Evolutionary conservation across 2,797 vertebrate species (phyloP).

Genomic region (Gallinago solitaria): DNA sequence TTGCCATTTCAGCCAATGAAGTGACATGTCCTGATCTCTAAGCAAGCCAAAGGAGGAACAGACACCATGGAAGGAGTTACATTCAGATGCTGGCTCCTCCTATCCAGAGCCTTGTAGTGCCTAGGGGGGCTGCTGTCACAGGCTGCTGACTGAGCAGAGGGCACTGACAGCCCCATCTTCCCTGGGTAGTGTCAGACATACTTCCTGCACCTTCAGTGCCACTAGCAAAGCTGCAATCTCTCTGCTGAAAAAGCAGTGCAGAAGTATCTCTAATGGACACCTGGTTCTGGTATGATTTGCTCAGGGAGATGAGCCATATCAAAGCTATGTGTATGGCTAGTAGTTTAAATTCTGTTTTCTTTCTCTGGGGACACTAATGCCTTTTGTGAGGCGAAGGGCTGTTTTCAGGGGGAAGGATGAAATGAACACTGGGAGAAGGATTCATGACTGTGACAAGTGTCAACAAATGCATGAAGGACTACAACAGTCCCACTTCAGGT

Average conservation of each 20-base stretch:
- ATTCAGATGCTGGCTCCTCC: not conserved
- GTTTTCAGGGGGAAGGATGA: not conserved
- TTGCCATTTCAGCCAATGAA: not conserved
- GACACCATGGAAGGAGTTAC: not conserved
- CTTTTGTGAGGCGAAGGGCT: not conserved
- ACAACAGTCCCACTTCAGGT: not conserved
- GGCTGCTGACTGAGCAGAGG: not conserved
- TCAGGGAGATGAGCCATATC: not conserved
- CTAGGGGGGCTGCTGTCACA: not conserved
- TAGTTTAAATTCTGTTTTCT: not conserved
- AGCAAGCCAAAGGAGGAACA: not conserved
- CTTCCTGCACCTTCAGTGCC: not conserved
- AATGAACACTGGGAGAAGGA: not conserved
- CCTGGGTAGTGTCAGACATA: not conserved
- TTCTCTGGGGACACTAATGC: not conserved
- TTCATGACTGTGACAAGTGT: not conserved
- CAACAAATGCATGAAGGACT: not conserved
- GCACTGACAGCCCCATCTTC: not conserved
- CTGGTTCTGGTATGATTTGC: not conserved
- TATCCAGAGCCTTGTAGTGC: fast-evolving
- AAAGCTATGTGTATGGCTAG: not conserved
- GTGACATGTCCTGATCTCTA: not conserved
- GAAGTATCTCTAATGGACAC: fast-evolving
- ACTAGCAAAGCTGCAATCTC: not conserved
- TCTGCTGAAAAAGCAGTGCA: not conserved